Percentiles rank a stretch among this genome's conserved stretches.
Conservation (phyloP, 2,113 vertebrate genomes). For the Gymnarchus niloticus region DNA sequence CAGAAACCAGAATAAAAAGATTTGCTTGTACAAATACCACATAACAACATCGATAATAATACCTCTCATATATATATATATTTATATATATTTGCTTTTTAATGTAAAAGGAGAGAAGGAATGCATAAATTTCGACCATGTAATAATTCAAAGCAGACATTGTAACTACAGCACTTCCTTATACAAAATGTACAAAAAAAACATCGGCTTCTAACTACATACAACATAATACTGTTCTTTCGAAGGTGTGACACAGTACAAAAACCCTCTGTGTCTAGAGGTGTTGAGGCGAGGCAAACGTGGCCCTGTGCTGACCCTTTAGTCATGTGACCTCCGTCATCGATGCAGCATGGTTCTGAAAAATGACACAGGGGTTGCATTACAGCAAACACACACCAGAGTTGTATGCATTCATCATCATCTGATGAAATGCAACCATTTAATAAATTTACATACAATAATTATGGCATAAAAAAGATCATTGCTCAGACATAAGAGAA, state of each 20-base stretch:
- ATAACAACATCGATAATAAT: slow-evolving; percentile 80
- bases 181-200: slow-evolving; percentile 99
- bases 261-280: slow-evolving; percentile 80
- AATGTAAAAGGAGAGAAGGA: slow-evolving; percentile 73
- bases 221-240: slow-evolving; percentile 80
- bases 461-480: neutral
- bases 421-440: neutral
- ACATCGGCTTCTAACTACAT: slow-evolving; percentile 90
- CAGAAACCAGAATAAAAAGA: slow-evolving; percentile 68
- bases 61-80: slow-evolving; percentile 62
- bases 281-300: slow-evolving; percentile 83
- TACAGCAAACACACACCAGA: neutral
- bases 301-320: slow-evolving; percentile 66
- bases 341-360: slow-evolving; percentile 93
- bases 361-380: neutral
- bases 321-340: slow-evolving; percentile 99
- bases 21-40: slow-evolving; percentile 90
- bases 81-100: slow-evolving; percentile 52
- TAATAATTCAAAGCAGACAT: slow-evolving; percentile 79
- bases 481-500: neutral
- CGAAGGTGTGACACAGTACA: slow-evolving; percentile 73
- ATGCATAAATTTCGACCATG: slow-evolving; percentile 75
- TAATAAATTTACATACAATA: neutral
- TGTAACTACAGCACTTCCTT: slow-evolving; percentile 89
- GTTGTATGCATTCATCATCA: neutral